These are phyloP conservation scores for Euthynnus affinis DNA, from an alignment of 2,797 vertebrate genomes.

Conservation along the genomic window DNA sequence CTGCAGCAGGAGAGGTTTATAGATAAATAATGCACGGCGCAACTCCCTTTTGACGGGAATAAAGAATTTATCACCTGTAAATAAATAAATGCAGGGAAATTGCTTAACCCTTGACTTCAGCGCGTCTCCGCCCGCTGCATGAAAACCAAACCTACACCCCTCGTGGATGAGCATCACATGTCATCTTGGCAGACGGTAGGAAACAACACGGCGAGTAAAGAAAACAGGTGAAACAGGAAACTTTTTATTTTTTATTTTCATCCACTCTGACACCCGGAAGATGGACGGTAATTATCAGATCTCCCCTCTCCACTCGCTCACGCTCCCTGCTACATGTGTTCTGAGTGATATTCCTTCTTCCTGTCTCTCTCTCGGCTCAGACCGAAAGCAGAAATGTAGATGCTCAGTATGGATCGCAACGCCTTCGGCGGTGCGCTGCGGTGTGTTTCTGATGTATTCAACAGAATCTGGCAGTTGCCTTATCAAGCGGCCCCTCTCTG, in stretches of 20 bases:
- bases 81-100: neutral
- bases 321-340: slow-evolving; percentile 60
- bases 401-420: slow-evolving; percentile 68
- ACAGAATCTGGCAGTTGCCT: slow-evolving; percentile 69
- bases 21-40: no score
- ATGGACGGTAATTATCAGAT: slow-evolving; percentile 61
- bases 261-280: slow-evolving; percentile 18
- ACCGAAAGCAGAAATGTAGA: slow-evolving; percentile 67
- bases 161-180: neutral
- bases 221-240: neutral
- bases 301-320: slow-evolving; percentile 30
- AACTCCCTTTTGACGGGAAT: no score
- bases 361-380: slow-evolving; percentile 56
- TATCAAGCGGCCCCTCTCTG: slow-evolving; percentile 60
- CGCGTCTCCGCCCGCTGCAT: no score
- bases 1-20: neutral
- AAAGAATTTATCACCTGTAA: no score
- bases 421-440: slow-evolving; percentile 37
- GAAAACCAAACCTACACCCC: neutral
- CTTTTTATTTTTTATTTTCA: slow-evolving; percentile 23
- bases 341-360: slow-evolving; percentile 54
- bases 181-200: neutral
- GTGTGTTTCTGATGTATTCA: slow-evolving; percentile 70
- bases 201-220: slow-evolving; percentile 5
- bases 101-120: neutral